Evolutionary conservation across 2,113 vertebrate genomes (phyloP).

Genomic region (Raja brachyura): DNA sequence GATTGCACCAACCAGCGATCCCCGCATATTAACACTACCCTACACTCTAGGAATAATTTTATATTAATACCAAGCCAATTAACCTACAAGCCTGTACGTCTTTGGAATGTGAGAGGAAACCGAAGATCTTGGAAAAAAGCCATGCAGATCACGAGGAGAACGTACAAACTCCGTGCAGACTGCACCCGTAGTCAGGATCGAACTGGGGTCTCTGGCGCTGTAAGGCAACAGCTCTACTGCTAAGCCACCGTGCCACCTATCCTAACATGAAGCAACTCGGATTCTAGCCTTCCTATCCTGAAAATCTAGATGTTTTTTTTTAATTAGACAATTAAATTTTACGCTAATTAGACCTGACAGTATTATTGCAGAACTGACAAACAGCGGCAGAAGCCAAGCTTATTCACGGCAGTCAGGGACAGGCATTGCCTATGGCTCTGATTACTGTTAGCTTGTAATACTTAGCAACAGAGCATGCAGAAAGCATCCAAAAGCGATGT

Average conservation of each 20-base stretch:
- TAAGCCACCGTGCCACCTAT: background rate
- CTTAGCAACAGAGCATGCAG: background rate
- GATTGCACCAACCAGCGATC: too few relatives aligned
- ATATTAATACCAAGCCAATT: too few relatives aligned
- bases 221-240: too few relatives aligned
- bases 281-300: background rate
- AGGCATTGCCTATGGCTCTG: background rate
- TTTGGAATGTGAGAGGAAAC: too few relatives aligned
- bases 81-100: too few relatives aligned
- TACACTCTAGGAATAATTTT: too few relatives aligned
- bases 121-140: too few relatives aligned
- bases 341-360: background rate
- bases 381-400: background rate
- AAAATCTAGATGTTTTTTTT: background rate
- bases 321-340: background rate
- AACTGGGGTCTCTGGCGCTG: too few relatives aligned
- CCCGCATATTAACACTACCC: too few relatives aligned
- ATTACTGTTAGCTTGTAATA: background rate
- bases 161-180: too few relatives aligned
- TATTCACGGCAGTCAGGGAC: background rate
- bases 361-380: background rate
- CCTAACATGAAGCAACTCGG: background rate
- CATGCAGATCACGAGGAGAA: too few relatives aligned
- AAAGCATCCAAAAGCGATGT: background rate
- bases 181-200: too few relatives aligned